Percentiles rank a stretch among this genome's conserved stretches.
Evolutionary conservation across 2,113 vertebrate genomes (phyloP).

Genomic region (Brachyhypopomus occidentalis): DNA sequence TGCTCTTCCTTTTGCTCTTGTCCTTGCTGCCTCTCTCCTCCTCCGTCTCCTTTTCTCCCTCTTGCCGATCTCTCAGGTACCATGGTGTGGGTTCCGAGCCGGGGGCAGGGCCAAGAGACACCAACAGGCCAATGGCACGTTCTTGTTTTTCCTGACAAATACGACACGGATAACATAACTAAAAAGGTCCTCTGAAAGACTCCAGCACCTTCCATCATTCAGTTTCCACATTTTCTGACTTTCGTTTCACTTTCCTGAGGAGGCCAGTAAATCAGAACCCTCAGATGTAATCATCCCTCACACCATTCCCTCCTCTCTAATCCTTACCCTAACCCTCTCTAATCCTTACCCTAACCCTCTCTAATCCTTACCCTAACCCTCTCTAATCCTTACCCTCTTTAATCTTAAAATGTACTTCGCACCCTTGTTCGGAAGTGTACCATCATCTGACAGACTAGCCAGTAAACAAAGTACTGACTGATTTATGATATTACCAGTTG

Average conservation of each 20-base stretch:
- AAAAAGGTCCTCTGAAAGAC: not conserved
- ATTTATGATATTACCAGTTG: not conserved
- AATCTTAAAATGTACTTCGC: no score
- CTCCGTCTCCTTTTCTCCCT: conserved; percentile 52
- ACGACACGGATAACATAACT: not conserved
- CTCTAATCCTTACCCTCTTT: no score
- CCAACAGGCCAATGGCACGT: conserved; percentile 84
- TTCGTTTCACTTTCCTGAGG: not conserved
- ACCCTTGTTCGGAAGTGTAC: no score
- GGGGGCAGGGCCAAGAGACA: conserved; percentile 83
- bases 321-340: not conserved
- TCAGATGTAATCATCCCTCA: not conserved
- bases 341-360: not conserved
- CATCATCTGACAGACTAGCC: no score
- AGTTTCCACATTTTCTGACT: not conserved
- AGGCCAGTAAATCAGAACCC: not conserved
- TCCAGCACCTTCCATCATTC: not conserved
- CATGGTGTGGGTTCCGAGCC: conserved; percentile 84
- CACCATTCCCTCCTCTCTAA: not conserved
- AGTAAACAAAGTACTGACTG: not conserved
- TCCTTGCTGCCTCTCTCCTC: conserved; percentile 51
- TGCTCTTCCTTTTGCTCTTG: conserved; percentile 19
- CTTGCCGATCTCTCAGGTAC: conserved; percentile 78
- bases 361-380: no score
- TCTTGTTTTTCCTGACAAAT: conserved; percentile 81